Conservation (phyloP, 2,797 vertebrate genomes). For the Gambusia yucatana region DNA sequence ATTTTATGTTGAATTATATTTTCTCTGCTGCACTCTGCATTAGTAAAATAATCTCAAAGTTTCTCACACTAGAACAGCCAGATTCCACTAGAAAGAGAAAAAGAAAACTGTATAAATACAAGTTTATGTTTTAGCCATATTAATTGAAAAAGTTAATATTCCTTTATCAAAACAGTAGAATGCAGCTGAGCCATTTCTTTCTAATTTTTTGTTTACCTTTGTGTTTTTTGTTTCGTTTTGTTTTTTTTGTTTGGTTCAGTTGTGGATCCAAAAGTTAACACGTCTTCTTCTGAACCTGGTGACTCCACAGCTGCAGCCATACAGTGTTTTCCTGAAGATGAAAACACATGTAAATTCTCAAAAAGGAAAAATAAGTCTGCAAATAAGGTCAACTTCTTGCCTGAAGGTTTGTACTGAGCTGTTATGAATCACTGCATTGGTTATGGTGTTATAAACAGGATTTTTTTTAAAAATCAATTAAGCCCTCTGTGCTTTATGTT, state of each 20-base stretch:
- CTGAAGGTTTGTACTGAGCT: constrained; percentile 59
- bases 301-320: constrained; percentile 37
- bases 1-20: constrained; percentile 4
- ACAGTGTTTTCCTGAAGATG: constrained; percentile 45
- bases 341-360: constrained; percentile 46
- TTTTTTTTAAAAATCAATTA: constrained; percentile 67
- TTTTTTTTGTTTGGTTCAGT: constrained; percentile 6
- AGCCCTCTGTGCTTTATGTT: constrained; percentile 58
- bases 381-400: constrained; percentile 71
- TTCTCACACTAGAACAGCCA: not conserved
- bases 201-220: not conserved
- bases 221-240: not conserved
- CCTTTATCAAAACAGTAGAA: not conserved
- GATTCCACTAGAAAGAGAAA: constrained; percentile 1
- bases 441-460: constrained; percentile 68
- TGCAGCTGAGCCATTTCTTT: not conserved
- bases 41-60: constrained; percentile 6
- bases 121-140: not conserved
- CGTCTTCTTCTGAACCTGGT: constrained; percentile 18
- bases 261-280: constrained; percentile 45
- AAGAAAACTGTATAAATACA: not conserved
- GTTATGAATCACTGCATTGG: constrained; percentile 67
- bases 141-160: not conserved
- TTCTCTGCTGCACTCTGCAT: constrained; percentile 13
- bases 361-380: constrained; percentile 53